Evolutionary conservation across 2,888 invertebrate genomes (phyloP), one percentile per base, ranked within the genome.

Genomic region (Phoenoteleia sp.): DNA sequence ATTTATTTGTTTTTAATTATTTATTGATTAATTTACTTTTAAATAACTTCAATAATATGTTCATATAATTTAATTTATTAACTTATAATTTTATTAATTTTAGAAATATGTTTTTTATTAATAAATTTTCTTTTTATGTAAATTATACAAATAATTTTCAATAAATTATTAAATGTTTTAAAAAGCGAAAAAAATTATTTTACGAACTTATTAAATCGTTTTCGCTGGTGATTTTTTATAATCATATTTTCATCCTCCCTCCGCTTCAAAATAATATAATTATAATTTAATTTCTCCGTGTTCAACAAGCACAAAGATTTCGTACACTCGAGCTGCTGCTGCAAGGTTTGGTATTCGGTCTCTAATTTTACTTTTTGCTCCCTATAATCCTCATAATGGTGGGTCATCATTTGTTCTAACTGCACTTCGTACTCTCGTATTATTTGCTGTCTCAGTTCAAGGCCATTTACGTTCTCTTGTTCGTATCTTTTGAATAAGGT

Each of bases 211-310:
- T 96, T 97, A 4, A 97, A 94, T 87, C 96, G 95, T 7, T 97
- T 95, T 89, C 97, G 97, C 89, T 97, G 97, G 88, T 97, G 96
- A 60, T 96, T 96, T 90, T 96, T 96, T 5, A 98, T 96, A 47
- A 97, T 96, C 0, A 96, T 94, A 92, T 97, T 98, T 93, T 99
- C 98, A 87, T 98, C 98, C 93, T 98, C 98, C 1, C 98, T 95
- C 91, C 97, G 97, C 93, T 97, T 97, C 54, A 99, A 93, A 7
- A 98, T 96, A 91, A 97, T 97, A 92, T 97, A 98, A 92, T 98
- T 98, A 91, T 98, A 99, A 89, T 98, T 97, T 67, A 99, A 95
- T 93, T 98, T 98, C 92, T 98, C 98, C 11, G 96, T 96, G 92
- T 98, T 98, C 88, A 98, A 95, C 66, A 98, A 94, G 83, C 97